Percentiles rank a stretch among this genome's conserved stretches.
Evolutionary conservation across 2,888 invertebrate species (phyloP).

Genomic region (Trissonchulus latispiculum): DNA sequence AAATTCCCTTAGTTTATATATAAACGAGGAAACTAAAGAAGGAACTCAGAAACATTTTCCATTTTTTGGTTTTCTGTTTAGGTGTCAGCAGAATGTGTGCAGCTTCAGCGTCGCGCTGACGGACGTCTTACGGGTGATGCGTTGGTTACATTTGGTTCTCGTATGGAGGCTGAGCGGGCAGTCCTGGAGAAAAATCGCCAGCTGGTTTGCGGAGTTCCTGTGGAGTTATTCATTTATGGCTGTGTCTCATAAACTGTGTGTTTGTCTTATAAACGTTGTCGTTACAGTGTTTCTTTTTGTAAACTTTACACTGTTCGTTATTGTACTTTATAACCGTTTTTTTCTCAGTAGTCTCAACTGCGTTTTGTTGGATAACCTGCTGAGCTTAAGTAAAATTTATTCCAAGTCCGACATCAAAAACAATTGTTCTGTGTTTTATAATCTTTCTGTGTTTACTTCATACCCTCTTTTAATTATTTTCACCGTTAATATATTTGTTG

Average conservation of each 20-base stretch:
- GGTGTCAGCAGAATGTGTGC: slow-evolving; percentile 49
- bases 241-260: slow-evolving; percentile 4
- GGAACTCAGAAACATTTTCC: no score
- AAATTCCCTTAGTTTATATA: no score
- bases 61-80: slow-evolving; percentile 30
- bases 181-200: slow-evolving; percentile 47
- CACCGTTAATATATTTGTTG: no score
- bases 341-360: no score
- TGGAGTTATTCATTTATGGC: slow-evolving; percentile 47
- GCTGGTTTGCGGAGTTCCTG: slow-evolving; percentile 46
- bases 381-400: no score
- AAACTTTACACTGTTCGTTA: background rate
- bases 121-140: slow-evolving; percentile 49
- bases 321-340: background rate
- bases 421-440: no score
- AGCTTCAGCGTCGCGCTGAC: slow-evolving; percentile 47
- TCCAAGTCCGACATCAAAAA: no score
- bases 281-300: background rate
- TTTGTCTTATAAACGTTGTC: no score
- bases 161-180: slow-evolving; percentile 49
- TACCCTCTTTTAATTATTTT: no score
- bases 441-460: no score
- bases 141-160: slow-evolving; percentile 46
- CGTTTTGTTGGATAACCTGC: no score
- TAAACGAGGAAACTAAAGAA: no score